Percentiles rank a stretch among this genome's conserved stretches.
Evolutionary conservation across 2,797 vertebrate species (phyloP).

Genomic region (Peromyscus melanophrys): DNA sequence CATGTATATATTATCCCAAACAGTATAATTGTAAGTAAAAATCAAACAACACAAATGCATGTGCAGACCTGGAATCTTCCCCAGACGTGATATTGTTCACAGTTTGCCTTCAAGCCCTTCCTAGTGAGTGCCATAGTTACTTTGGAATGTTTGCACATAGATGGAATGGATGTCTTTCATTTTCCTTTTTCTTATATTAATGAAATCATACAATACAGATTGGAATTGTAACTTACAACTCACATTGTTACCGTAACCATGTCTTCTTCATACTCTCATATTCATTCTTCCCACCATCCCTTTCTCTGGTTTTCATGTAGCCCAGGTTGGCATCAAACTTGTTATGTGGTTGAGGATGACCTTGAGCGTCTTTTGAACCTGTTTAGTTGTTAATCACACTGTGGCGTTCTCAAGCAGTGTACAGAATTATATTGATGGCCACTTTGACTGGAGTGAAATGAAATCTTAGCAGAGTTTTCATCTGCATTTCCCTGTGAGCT

Average conservation of each 20-base stretch:
- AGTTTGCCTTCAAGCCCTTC: neutral
- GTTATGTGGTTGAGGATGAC: neutral
- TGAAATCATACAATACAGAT: neutral
- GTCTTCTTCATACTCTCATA: neutral
- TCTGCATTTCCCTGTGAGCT: neutral
- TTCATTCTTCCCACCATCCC: neutral
- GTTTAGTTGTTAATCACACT: conserved; percentile 19
- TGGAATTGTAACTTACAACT: neutral
- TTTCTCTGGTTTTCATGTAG: neutral
- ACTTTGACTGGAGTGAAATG: neutral
- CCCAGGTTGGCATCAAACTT: neutral
- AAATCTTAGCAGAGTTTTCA: neutral
- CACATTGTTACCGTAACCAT: neutral
- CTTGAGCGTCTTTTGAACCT: conserved; percentile 11
- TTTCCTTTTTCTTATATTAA: neutral
- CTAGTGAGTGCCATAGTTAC: neutral
- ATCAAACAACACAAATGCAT: neutral
- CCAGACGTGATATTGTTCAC: neutral
- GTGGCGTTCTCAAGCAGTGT: neutral
- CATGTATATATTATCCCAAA: neutral
- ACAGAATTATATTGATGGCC: conserved; percentile 56
- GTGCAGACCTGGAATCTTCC: neutral
- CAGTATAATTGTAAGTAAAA: conserved; percentile 23
- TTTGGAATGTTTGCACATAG: neutral
- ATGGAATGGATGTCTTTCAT: neutral